Evolutionary conservation across 2,113 vertebrate genomes (phyloP), one percentile per base, ranked within the genome.

Genomic region (Ramphastos sulfuratus): DNA sequence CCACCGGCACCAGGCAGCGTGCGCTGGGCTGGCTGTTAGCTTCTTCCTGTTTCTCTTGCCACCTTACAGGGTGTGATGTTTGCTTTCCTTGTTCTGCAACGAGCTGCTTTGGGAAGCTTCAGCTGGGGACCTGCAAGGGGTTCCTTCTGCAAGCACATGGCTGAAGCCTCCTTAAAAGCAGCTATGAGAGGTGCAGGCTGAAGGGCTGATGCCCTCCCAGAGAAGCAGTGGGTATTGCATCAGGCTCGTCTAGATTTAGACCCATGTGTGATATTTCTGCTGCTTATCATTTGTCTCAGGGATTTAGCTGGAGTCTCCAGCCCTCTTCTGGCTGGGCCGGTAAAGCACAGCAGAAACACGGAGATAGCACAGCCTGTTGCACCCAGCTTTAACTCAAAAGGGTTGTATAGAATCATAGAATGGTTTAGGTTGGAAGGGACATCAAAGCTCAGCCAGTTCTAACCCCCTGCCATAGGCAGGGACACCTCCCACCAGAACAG

Each of bases 1-100:
- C 8, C 0, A 52, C 46, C 61, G 17, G 35, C 10, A 4, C 9
- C 74, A 54, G 9, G 63, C 85, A 92, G 85, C 27, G 5, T 60
- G 82, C 90, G 91, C 79, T 9, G 1, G 48, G 1, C 37, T 15
- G 19, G 44, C 31, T 93, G 91, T 90, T 16, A 79, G 15, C 44
- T 61, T 64, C 80, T 85, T 48, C 19, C 48, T 83, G 73, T 50
- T 76, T 73, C 58, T 90, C 82, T 90, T 90, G 87, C 30, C 95
- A 88, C 90, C 60, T 94, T 28, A 3, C 79, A 27, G 59, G 58
- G 87, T 76, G 94, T 88, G 76, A 91, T 61, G 87, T 95, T 96
- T 77, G 20, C 82, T 79, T 83, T 80, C 28, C 30, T 44, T 25
- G 88, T 70, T 88, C 50, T 67, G 61, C 4, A 7, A 31, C 3